Evolutionary conservation across 2,888 invertebrate genomes (phyloP).

Genomic region (Hydrotaea cyrtoneurina): DNA sequence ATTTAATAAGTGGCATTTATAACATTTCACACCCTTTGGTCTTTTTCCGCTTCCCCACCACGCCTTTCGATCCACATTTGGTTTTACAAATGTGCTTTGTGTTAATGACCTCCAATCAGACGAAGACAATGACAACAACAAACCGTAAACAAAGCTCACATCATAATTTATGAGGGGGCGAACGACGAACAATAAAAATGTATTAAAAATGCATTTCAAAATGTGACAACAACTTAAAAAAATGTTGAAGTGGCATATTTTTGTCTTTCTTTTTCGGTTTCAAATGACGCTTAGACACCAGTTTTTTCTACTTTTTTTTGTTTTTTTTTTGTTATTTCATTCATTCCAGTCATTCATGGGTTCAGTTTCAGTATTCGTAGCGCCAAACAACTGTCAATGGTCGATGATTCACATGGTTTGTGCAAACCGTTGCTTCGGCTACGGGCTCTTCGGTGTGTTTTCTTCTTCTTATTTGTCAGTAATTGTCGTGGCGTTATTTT

Average conservation of each 20-base stretch:
- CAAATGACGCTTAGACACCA: not conserved
- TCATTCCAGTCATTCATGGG: not conserved
- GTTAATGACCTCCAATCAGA: conserved; percentile 20
- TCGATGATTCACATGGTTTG: no score
- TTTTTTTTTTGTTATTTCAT: not conserved
- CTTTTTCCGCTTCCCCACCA: not conserved
- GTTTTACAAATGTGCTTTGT: not conserved
- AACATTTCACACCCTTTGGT: not conserved
- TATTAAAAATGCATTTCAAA: not conserved
- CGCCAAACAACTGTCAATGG: not conserved
- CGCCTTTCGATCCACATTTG: not conserved
- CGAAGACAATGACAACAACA: not conserved
- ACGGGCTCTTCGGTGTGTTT: no score
- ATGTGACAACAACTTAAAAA: not conserved
- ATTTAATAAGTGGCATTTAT: not conserved
- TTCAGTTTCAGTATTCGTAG: not conserved
- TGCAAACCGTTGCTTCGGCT: no score
- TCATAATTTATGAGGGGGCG: not conserved
- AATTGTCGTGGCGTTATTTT: not conserved
- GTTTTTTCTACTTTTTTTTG: not conserved
- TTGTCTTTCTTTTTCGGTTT: not conserved
- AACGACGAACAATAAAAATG: not conserved
- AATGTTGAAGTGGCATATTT: not conserved
- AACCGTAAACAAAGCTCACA: not conserved
- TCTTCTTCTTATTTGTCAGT: no score